A percentile compares a stretch with the other conserved stretches of the same genome.
These are phyloP conservation scores for Diplosoma virens DNA, from an alignment of 23 tunicate genomes.

Conservation along the genomic window DNA sequence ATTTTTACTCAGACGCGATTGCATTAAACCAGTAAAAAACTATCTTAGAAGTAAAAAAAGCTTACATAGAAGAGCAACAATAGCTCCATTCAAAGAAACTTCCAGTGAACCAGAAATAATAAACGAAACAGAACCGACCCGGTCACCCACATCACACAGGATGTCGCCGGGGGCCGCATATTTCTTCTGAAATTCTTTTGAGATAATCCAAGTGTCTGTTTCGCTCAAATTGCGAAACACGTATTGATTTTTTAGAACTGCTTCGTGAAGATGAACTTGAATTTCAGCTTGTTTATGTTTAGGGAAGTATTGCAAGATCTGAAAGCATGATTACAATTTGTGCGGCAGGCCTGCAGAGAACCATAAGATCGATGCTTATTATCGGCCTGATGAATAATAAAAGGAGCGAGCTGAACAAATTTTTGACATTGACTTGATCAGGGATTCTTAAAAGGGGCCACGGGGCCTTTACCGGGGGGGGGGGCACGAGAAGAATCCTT, in stretches of 20 bases:
- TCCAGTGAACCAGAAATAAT: constrained; percentile 61
- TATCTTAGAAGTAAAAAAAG: not conserved
- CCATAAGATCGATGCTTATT: too few relatives aligned
- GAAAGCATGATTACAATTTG: not conserved
- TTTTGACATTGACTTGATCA: too few relatives aligned
- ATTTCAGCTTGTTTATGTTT: constrained; percentile 68
- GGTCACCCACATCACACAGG: constrained; percentile 55
- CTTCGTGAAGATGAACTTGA: constrained; percentile 41
- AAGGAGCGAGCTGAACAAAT: too few relatives aligned
- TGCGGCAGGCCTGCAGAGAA: too few relatives aligned
- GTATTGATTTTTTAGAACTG: constrained; percentile 35
- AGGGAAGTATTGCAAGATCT: constrained; percentile 58
- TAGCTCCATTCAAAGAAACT: constrained; percentile 36
- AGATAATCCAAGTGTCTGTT: constrained; percentile 33
- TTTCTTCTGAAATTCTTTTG: constrained; percentile 33
- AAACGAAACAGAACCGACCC: constrained; percentile 41
- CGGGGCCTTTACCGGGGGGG: too few relatives aligned
- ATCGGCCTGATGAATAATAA: too few relatives aligned
- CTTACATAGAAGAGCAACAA: constrained; percentile 56
- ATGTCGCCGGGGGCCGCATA: constrained; percentile 69
- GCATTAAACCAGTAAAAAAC: too few relatives aligned
- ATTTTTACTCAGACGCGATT: too few relatives aligned
- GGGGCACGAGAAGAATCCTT: too few relatives aligned
- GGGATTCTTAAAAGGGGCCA: too few relatives aligned
- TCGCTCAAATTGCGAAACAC: constrained; percentile 32